These are phyloP conservation scores for Hormaphis cornu DNA, from an alignment of 1,140 invertebrate genomes.

Conservation along the genomic window DNA sequence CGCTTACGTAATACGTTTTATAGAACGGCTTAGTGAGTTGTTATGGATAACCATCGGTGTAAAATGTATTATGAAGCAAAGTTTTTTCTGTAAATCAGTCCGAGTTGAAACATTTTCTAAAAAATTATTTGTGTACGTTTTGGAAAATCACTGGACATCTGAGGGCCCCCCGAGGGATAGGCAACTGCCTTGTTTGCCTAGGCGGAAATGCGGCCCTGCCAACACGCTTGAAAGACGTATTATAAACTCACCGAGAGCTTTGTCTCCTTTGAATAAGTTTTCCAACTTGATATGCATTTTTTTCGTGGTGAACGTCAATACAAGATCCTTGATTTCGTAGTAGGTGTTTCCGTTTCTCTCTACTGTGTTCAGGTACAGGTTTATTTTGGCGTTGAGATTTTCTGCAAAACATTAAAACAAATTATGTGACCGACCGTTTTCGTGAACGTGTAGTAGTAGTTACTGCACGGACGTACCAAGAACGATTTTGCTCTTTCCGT, in stretches of 20 bases:
- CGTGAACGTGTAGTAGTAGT: background rate
- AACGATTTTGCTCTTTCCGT: constrained; percentile 36
- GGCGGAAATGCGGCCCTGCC: too few species aligned
- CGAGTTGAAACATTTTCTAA: too few species aligned
- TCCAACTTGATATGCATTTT: constrained; percentile 35
- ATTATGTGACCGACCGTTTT: background rate
- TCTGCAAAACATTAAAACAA: constrained; percentile 33
- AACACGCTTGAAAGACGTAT: too few species aligned
- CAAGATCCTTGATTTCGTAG: constrained; percentile 32
- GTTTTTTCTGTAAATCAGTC: too few species aligned
- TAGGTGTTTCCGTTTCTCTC: constrained; percentile 33
- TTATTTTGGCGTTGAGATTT: constrained; percentile 34
- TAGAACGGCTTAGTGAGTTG: too few species aligned
- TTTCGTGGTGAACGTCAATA: constrained; percentile 34
- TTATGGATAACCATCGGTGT: too few species aligned
- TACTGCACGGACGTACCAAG: constrained; percentile 37
- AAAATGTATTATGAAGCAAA: too few species aligned
- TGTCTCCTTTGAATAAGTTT: constrained; percentile 39
- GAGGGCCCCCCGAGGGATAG: too few species aligned
- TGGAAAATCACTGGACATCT: too few species aligned
- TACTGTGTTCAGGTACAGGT: constrained; percentile 24
- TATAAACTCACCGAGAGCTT: constrained; percentile 36
- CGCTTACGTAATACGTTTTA: too few species aligned
- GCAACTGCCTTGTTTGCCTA: too few species aligned
- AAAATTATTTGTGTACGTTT: too few species aligned